Conservation (phyloP, 2,888 invertebrate genomes). For the Malacosoma neustria region DNA sequence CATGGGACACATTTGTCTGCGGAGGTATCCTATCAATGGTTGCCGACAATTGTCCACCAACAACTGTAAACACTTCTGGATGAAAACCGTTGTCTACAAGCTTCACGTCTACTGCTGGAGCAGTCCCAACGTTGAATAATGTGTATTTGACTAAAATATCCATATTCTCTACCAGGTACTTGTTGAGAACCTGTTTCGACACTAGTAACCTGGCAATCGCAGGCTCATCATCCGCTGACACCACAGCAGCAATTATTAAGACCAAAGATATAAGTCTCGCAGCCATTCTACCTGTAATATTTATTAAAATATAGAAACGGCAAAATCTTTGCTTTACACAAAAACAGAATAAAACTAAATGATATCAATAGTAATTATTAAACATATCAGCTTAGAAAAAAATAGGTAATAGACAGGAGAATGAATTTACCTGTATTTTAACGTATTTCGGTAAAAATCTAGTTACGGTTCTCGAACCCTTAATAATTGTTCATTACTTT, state of each 20-base stretch:
- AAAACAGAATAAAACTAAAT: not conserved
- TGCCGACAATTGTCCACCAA: slow-evolving; percentile 89
- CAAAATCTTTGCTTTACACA: not conserved
- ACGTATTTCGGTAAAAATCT: not conserved
- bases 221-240: slow-evolving; percentile 79
- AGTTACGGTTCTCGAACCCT: not conserved
- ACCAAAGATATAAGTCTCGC: slow-evolving; percentile 58
- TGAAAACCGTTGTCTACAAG: slow-evolving; percentile 94
- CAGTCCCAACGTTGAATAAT: slow-evolving; percentile 93
- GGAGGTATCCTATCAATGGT: slow-evolving; percentile 93
- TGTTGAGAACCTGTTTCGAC: slow-evolving; percentile 95
- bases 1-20: slow-evolving; percentile 94
- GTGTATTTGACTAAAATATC: slow-evolving; percentile 97
- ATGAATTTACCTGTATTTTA: not conserved
- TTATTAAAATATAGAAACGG: slow-evolving; percentile 1
- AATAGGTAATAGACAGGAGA: not conserved
- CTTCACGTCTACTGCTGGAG: slow-evolving; percentile 91
- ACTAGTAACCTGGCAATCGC: slow-evolving; percentile 88
- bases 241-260: slow-evolving; percentile 56
- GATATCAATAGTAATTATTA: not conserved
- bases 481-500: not conserved
- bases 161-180: slow-evolving; percentile 96
- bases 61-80: slow-evolving; percentile 90
- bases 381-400: too few relatives aligned
- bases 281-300: slow-evolving; percentile 55